Percentiles rank a stretch among this genome's conserved stretches.
phyloP scores from a whole-genome alignment of 2,888 invertebrate species.

The Piscicola geometra region DNA sequence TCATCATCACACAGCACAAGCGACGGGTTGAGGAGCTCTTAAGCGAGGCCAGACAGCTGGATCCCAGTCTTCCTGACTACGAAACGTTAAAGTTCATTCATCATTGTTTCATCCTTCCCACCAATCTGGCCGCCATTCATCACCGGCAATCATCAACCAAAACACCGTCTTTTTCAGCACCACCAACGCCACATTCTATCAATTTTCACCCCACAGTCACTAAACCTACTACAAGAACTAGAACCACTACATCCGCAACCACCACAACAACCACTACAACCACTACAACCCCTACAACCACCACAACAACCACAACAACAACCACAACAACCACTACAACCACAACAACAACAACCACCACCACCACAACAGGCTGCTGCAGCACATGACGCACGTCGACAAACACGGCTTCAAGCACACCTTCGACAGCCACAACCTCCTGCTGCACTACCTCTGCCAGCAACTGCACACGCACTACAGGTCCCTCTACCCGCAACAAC shows the following conservation, averaged over 20 bases:
- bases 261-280: no score
- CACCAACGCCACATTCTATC: no score
- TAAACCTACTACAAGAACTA: no score
- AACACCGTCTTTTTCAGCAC: no score
- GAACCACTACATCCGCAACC: no score
- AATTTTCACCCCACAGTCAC: no score
- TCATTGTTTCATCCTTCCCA: background rate
- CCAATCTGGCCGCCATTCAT: background rate
- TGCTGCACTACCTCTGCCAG: slow-evolving; percentile 59
- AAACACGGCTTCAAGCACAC: slow-evolving; percentile 59
- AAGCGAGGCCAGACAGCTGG: slow-evolving; percentile 57
- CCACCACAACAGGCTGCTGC: slow-evolving; percentile 38
- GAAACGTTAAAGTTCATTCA: slow-evolving; percentile 52
- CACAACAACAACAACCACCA: background rate
- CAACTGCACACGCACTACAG: slow-evolving; percentile 57
- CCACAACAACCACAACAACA: background rate
- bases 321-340: background rate
- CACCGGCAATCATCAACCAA: no score
- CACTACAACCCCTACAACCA: no score
- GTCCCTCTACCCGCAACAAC: slow-evolving; percentile 34
- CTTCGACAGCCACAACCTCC: slow-evolving; percentile 55
- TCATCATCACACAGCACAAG: slow-evolving; percentile 54
- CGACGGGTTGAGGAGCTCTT: slow-evolving; percentile 55
- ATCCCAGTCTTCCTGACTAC: slow-evolving; percentile 59
- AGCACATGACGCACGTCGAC: slow-evolving; percentile 56